Conservation (phyloP, 2,113 vertebrate species). For the Plecotus auritus region DNA sequence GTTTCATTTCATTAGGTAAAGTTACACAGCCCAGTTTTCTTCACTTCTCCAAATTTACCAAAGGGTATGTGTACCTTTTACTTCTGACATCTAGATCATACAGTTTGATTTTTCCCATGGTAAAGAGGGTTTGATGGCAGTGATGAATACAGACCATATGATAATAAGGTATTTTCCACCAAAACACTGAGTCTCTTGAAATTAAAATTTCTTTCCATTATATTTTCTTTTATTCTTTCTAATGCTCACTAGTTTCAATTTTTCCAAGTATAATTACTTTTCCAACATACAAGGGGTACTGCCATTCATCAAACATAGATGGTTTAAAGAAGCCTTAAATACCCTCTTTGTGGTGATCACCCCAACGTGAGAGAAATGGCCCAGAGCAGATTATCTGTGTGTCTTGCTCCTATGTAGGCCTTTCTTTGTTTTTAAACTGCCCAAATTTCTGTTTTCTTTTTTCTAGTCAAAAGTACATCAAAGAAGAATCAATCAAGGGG, state of each 20-base stretch:
- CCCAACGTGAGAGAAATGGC: neutral
- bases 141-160: slow-evolving; percentile 52
- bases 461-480: neutral
- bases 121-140: slow-evolving; percentile 20
- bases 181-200: slow-evolving; percentile 58
- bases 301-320: slow-evolving; percentile 67
- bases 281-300: slow-evolving; percentile 29
- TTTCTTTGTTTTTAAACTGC: neutral
- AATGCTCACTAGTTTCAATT: slow-evolving; percentile 62
- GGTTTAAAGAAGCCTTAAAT: neutral
- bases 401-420: neutral
- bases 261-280: slow-evolving; percentile 52
- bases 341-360: neutral
- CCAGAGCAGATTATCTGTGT: neutral
- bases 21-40: slow-evolving; percentile 33
- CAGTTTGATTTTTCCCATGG: slow-evolving; percentile 53
- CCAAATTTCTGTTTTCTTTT: neutral
- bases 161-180: slow-evolving; percentile 22
- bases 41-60: slow-evolving; percentile 54
- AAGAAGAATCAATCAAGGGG: neutral
- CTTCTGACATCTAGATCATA: slow-evolving; percentile 48
- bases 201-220: slow-evolving; percentile 73
- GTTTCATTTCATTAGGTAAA: slow-evolving; percentile 31
- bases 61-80: slow-evolving; percentile 32
- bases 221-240: slow-evolving; percentile 52